Conservation (phyloP, 2,797 vertebrate genomes). For the Phataginus tricuspis region DNA sequence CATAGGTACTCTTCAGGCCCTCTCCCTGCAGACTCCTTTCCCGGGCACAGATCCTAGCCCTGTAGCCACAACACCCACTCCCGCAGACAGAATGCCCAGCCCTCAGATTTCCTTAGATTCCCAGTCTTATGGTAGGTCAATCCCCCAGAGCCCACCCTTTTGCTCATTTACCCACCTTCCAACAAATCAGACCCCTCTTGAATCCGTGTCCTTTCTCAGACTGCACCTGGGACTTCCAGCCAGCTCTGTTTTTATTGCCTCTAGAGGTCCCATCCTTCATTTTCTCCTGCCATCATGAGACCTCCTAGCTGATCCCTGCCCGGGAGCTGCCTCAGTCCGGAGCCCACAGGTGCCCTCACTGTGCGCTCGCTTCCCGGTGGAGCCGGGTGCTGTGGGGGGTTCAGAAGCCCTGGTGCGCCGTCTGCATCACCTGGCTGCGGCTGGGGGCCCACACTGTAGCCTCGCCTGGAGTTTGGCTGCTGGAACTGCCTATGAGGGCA, state of each 20-base stretch:
- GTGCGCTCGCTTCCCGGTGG: not conserved
- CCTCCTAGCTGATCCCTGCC: not conserved
- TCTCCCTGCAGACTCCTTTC: not conserved
- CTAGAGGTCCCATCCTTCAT: not conserved
- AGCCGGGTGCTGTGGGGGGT: conserved; percentile 9
- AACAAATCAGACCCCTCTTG: not conserved
- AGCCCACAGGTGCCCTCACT: conserved; percentile 34
- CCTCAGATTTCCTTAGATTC: too few species aligned
- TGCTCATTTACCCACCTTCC: not conserved
- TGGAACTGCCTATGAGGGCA: not conserved
- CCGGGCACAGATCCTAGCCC: not conserved
- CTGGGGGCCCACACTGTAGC: conserved; percentile 34
- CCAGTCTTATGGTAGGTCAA: too few species aligned
- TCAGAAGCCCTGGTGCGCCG: conserved; percentile 47
- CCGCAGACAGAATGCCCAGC: not conserved
- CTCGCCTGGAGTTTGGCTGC: not conserved
- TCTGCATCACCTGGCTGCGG: conserved; percentile 55
- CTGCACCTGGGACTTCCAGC: not conserved
- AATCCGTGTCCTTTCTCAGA: not conserved
- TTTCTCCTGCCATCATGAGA: not conserved
- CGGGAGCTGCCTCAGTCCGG: not conserved
- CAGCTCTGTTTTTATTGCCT: not conserved
- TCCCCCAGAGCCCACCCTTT: not conserved
- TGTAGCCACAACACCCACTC: not conserved
- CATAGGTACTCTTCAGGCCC: not conserved